Conservation (phyloP, 2,888 invertebrate species). For the Eupeodes latifasciatus region DNA sequence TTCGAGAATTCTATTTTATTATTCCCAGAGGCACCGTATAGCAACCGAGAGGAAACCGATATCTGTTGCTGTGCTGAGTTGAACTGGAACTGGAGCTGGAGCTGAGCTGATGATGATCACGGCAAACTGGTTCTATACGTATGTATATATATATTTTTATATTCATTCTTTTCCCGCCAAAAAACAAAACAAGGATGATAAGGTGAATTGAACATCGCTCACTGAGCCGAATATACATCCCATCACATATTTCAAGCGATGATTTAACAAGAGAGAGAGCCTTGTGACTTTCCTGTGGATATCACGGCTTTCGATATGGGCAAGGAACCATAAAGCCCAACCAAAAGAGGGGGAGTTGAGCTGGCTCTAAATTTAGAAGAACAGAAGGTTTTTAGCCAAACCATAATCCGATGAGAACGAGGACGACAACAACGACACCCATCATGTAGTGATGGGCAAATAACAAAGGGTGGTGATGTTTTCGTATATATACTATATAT, state of each 20-base stretch:
- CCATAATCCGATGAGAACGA: constrained; percentile 46
- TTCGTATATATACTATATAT: neutral
- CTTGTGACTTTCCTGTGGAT: neutral
- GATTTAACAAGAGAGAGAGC: constrained; percentile 25
- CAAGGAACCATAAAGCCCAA: neutral
- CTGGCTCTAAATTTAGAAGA: constrained; percentile 22
- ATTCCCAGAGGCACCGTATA: constrained; percentile 58
- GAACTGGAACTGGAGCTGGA: too few species aligned
- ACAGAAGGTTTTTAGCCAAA: constrained; percentile 31
- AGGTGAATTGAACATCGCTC: constrained; percentile 72
- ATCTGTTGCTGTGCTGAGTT: constrained; percentile 59
- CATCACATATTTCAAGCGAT: constrained; percentile 43
- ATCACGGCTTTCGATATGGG: neutral
- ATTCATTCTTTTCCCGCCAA: neutral
- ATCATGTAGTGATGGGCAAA: constrained; percentile 63
- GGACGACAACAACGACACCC: constrained; percentile 25
- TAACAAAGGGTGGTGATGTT: constrained; percentile 54
- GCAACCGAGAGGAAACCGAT: constrained; percentile 32
- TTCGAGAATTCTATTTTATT: constrained; percentile 66
- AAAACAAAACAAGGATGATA: constrained; percentile 67
- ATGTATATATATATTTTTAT: neutral
- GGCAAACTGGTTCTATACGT: neutral
- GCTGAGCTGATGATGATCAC: constrained; percentile 52
- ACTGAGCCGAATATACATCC: constrained; percentile 34
- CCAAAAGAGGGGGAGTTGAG: neutral